A percentile compares a stretch with the other conserved stretches of the same genome.
These are phyloP conservation scores for Blastobasis lacticolella DNA, from an alignment of 2,888 invertebrate species.

Conservation along the genomic window DNA sequence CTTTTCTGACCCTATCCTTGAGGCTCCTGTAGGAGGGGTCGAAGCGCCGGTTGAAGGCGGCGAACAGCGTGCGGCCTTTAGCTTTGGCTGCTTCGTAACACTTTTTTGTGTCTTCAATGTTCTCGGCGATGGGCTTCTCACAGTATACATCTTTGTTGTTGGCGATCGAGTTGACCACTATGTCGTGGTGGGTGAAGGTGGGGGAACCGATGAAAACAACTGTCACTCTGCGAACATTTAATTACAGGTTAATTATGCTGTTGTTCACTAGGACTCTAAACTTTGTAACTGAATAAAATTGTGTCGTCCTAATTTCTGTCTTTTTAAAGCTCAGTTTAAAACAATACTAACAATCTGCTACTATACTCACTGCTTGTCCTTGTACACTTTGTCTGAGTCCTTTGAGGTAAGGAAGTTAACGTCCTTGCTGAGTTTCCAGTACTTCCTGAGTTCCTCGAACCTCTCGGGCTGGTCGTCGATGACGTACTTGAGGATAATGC, in stretches of 20 bases:
- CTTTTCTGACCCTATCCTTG: constrained; percentile 62
- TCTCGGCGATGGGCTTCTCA: constrained; percentile 80
- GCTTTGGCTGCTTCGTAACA: constrained; percentile 75
- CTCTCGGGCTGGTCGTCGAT: constrained; percentile 68
- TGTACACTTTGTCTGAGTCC: constrained; percentile 60
- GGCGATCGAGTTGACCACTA: constrained; percentile 66
- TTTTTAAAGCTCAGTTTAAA: not conserved
- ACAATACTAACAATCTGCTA: not conserved
- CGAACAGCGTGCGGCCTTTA: constrained; percentile 70
- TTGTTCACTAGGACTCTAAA: too few species aligned
- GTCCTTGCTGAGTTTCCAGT: constrained; percentile 63
- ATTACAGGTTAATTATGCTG: too few species aligned
- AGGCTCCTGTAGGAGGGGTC: constrained; percentile 75
- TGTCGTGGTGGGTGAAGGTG: constrained; percentile 73
- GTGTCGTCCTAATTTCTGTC: too few species aligned
- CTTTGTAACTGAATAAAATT: too few species aligned
- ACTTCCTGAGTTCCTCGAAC: constrained; percentile 53
- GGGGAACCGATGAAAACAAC: constrained; percentile 74
- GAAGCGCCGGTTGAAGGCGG: constrained; percentile 80
- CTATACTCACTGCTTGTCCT: constrained; percentile 64
- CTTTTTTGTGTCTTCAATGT: constrained; percentile 60
- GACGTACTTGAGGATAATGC: constrained; percentile 68
- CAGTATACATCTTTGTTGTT: constrained; percentile 78
- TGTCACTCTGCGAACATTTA: constrained; percentile 17
- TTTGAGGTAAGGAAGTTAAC: constrained; percentile 61